Evolutionary conservation across 2,797 vertebrate species (phyloP), one percentile per base, ranked within the genome.

Genomic region (Leptoclinus maculatus): DNA sequence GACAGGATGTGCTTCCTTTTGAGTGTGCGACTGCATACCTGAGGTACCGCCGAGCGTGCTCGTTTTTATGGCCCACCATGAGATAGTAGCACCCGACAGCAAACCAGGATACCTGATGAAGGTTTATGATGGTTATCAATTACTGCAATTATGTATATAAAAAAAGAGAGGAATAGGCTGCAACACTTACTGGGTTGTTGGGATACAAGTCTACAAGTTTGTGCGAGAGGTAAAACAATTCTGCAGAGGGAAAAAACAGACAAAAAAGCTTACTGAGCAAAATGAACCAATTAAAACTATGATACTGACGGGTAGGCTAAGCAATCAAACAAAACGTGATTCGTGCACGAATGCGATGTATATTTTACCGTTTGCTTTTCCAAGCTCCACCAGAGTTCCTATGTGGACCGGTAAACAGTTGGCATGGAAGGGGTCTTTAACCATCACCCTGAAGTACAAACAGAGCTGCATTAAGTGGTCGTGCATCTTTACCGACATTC

Each of bases 1-100:
- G 70, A 73, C 66, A 70, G 14, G 23, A 67, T 17, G 1, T 2
- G 19, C 12, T 47, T 66, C n/a, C 5, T 36, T 79, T 45, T 11
- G 9, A 60, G 4, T 1, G 17, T 49, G 9, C 14, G 14, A 23
- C 53, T 13, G 66, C 88, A 59, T 95, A 98, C 98, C 98, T 99
- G 53, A 99, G 97, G 39, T 99, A 99, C 79, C 98, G 95, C 76
- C 98, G 96, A 34, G 98, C 98, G 25, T 99, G 97, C 87, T 99
- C 98, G 27, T 99, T 99, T 95, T 99, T 99, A 91, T 99, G 98
- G 53, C 98, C 98, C 27, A 99, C 98, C 98, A 99, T 99, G 74
- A 99, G 97, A 94, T 99, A 99, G 80, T 99, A 99, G 90, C 98
- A 99, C 59, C 98, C 98, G 76, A 99, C 98, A 59, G 98, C 97